Base-by-base conservation (phyloP, 2,797 vertebrate genomes). In the Coendou prehensilis region DNA sequence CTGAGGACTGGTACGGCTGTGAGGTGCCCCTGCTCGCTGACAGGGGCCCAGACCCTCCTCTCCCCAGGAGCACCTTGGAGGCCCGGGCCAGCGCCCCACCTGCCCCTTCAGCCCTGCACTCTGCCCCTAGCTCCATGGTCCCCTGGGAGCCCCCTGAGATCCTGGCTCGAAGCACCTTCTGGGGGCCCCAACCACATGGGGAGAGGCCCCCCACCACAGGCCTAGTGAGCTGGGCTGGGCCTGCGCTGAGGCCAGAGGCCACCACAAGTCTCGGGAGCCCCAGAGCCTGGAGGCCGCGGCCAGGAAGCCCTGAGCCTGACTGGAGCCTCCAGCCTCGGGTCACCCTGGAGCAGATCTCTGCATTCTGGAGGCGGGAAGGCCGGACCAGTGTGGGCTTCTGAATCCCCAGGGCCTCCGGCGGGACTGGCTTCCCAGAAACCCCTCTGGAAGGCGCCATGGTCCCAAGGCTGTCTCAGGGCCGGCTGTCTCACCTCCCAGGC, bases 241-340 rank as follows among this genome's bases (percentile, higher is more conserved):
- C 96, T 0, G 97, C 97, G 75, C 93, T 18, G 9, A 87, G 54
- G 20, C 90, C 63, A 20, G 93, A 94, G 9, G 33, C 30, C 54
- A 50, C 2, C 0, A 0, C 2, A 22, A n/a, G 71, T 10, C 3
- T 75, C 0, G 93, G 88, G 45, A 95, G 91, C 23, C 96, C 96
- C 23, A 92, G 11, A 54, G 5, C 85, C 83, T 73, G 1, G 92
- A 97, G 96, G 54, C 93, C 30, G 1, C 45, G 90, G 28, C 95
- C 89, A 2, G 92, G 95, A 10, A 98, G 97, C 94, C 96, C 94
- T 0, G 93, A 97, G 23, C 90, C 59, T 0, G 97, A 98, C 14
- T 98, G 98, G 98, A 79, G 96, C 30, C 96, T 97, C 14, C 98
- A 98, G 88, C 98, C 98, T 59, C 97, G 86, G 75, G 97, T 98